Evolutionary conservation across 2,113 vertebrate genomes (phyloP).

Genomic region (Hippocampus comes): DNA sequence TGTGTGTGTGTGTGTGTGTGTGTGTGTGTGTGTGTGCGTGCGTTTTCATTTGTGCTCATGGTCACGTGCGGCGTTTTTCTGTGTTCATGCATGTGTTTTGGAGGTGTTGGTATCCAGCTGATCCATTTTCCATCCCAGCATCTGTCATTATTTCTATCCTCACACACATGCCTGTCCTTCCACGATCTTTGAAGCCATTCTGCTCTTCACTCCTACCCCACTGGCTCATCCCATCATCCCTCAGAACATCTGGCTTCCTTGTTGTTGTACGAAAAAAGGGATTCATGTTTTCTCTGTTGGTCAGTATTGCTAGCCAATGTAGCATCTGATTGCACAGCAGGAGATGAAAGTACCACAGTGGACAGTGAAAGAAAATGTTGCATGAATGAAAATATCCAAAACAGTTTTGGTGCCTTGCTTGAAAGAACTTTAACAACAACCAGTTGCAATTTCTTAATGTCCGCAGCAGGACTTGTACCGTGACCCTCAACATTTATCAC

Average conservation of each 20-base stretch:
- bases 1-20: no score
- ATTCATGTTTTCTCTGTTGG: constrained; percentile 3
- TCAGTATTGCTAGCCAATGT: background rate
- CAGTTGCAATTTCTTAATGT: background rate
- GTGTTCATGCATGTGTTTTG: background rate
- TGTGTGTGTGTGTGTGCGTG: no score
- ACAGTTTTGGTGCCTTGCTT: background rate
- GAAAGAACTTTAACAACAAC: background rate
- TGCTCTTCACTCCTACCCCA: constrained; percentile 33
- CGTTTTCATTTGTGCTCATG: no score
- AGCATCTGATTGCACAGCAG: background rate
- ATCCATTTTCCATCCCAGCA: constrained; percentile 39
- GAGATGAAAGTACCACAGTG: background rate
- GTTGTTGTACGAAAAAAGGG: background rate
- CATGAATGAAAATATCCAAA: background rate
- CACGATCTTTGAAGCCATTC: constrained; percentile 27
- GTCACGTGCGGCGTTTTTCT: background rate
- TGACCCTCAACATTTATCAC: background rate
- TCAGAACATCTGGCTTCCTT: constrained; percentile 14
- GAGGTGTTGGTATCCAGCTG: constrained; percentile 33
- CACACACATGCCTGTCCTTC: constrained; percentile 24
- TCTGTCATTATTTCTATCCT: constrained; percentile 41
- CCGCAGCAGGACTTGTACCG: background rate
- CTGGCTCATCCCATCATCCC: constrained; percentile 31
- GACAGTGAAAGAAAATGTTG: background rate